Percentiles rank a stretch among this genome's conserved stretches.
These are phyloP conservation scores for Phaethornis superciliosus DNA, from an alignment of 2,113 vertebrate species.

Conservation along the genomic window DNA sequence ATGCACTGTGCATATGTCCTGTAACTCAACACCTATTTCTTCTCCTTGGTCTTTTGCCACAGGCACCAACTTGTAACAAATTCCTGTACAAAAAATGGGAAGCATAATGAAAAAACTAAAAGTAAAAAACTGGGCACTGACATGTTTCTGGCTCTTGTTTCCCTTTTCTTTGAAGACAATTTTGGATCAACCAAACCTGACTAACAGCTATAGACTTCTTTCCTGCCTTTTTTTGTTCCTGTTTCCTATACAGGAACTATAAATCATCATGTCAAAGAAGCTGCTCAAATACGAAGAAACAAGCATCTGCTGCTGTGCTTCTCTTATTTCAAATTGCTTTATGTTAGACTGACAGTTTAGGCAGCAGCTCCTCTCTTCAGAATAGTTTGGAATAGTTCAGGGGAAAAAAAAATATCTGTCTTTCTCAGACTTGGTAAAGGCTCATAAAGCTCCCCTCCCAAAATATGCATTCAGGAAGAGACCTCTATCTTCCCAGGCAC, in stretches of 20 bases:
- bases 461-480: background rate
- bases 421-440: background rate
- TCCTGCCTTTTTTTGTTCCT: background rate
- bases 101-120: background rate
- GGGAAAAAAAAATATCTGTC: fast-evolving
- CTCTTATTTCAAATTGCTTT: background rate
- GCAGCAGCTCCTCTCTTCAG: background rate
- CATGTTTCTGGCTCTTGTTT: background rate
- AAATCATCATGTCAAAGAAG: background rate
- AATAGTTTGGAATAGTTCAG: background rate
- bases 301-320: background rate
- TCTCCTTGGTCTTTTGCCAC: background rate
- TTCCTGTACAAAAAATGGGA: background rate
- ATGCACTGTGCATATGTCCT: background rate
- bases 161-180: background rate
- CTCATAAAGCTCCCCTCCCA: background rate
- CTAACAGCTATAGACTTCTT: background rate
- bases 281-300: background rate
- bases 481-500: background rate
- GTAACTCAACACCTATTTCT: background rate
- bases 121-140: background rate
- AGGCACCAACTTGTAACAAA: background rate
- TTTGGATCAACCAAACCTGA: background rate
- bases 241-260: background rate
- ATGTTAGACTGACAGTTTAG: background rate